Conservation (phyloP, 2,797 vertebrate genomes). For the Apodemus agrarius region DNA sequence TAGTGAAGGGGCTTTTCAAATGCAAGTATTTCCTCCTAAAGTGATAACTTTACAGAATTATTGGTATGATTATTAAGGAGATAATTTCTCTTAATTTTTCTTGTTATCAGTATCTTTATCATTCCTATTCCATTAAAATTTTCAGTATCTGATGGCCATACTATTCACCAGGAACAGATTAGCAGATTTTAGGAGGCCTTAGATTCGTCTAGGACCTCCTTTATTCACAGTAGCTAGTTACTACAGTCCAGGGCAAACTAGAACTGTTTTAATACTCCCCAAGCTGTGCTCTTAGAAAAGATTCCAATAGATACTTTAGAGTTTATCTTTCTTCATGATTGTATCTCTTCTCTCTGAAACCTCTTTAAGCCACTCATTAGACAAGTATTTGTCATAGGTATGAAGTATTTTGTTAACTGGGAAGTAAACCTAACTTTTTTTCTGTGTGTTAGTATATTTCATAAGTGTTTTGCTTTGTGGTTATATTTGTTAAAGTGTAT, state of each 20-base stretch:
- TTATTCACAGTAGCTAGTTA: slow-evolving; percentile 19
- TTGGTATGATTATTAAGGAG: slow-evolving; percentile 35
- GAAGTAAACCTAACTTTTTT: slow-evolving; percentile 29
- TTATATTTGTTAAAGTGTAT: slow-evolving; percentile 30
- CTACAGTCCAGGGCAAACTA: not conserved
- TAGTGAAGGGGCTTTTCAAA: slow-evolving; percentile 39
- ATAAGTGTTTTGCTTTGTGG: not conserved
- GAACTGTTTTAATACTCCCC: not conserved
- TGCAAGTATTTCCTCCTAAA: slow-evolving; percentile 12
- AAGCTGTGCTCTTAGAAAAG: not conserved
- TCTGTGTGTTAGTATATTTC: not conserved
- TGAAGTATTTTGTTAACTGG: slow-evolving; percentile 26
- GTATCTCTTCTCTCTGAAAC: slow-evolving; percentile 48
- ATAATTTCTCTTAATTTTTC: not conserved
- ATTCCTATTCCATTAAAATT: slow-evolving; percentile 30
- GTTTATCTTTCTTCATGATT: slow-evolving; percentile 44
- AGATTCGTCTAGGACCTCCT: not conserved
- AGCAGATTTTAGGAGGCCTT: not conserved
- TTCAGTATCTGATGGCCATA: not conserved
- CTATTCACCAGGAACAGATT: slow-evolving; percentile 4
- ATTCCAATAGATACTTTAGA: not conserved
- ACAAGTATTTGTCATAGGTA: slow-evolving; percentile 22
- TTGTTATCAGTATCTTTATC: not conserved
- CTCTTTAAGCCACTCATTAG: slow-evolving; percentile 29
- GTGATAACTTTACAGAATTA: not conserved